phyloP scores from a whole-genome alignment of 23 tunicate genomes.

The Phallusia fumigata region DNA sequence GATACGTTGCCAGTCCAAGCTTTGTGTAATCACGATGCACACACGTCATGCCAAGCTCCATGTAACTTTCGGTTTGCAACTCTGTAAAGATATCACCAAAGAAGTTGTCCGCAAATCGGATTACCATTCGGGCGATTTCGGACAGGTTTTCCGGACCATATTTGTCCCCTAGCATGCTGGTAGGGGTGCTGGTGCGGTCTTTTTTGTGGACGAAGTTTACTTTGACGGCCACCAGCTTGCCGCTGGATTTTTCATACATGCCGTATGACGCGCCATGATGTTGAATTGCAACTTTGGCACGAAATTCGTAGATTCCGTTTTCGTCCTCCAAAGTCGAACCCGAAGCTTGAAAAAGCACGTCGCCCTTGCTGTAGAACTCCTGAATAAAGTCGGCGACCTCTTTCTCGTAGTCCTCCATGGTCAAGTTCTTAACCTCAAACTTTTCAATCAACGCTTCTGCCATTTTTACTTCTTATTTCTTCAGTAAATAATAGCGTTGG shows the following conservation, averaged over 20 bases:
- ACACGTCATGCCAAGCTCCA: not conserved
- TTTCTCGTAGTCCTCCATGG: not conserved
- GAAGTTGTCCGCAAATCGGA: not conserved
- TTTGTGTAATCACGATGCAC: not conserved
- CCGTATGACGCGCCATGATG: not conserved
- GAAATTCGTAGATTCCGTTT: not conserved
- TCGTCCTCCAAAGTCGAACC: conserved; percentile 7
- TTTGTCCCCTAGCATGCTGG: not conserved
- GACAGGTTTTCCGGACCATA: not conserved
- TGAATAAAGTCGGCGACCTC: not conserved
- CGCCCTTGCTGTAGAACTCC: not conserved
- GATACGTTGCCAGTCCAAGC: not conserved
- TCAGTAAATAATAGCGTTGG: not conserved
- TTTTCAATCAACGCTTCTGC: not conserved
- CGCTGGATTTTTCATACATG: not conserved
- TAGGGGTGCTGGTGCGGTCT: not conserved
- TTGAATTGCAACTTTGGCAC: not conserved
- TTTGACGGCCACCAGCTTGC: not conserved
- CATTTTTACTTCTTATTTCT: not conserved
- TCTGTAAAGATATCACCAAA: not conserved
- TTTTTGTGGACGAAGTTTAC: not conserved
- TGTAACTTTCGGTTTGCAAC: not conserved
- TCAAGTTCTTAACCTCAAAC: not conserved
- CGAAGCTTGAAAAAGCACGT: not conserved
- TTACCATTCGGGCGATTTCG: not conserved